Evolutionary conservation across 2,888 invertebrate genomes (phyloP).

Genomic region (Eristalis tenax): DNA sequence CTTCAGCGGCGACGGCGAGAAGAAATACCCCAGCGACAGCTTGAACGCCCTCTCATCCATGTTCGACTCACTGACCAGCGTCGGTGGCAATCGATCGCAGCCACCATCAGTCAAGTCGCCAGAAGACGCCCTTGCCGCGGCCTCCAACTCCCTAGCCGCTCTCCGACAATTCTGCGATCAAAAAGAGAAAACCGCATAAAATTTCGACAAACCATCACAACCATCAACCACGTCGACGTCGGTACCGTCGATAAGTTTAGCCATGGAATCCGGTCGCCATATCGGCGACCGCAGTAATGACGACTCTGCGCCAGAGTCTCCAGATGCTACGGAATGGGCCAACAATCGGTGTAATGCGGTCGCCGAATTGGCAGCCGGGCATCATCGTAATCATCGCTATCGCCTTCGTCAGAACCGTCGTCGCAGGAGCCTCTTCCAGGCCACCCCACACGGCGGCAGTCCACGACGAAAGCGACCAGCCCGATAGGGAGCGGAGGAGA

Average conservation of each 20-base stretch:
- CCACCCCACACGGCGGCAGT: conserved; percentile 25
- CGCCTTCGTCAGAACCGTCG: conserved; percentile 66
- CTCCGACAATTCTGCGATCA: conserved; percentile 98
- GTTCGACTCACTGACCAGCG: conserved; percentile 89
- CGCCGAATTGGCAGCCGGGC: conserved; percentile 72
- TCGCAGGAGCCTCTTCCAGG: conserved; percentile 42
- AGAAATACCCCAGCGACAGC: conserved; percentile 84
- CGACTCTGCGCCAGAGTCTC: conserved; percentile 59
- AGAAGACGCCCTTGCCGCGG: conserved; percentile 61
- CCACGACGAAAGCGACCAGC: conserved; percentile 63
- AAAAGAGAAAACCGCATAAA: conserved; percentile 86
- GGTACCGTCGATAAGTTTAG: conserved; percentile 68
- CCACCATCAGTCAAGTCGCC: conserved; percentile 78
- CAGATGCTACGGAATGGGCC: conserved; percentile 68
- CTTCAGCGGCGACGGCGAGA: conserved; percentile 81
- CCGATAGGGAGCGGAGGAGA: conserved; percentile 58
- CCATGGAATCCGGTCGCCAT: conserved; percentile 71
- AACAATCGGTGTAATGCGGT: conserved; percentile 68
- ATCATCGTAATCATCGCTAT: conserved; percentile 66
- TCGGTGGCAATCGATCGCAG: conserved; percentile 78
- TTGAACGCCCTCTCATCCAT: conserved; percentile 93
- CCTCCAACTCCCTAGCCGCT: conserved; percentile 95
- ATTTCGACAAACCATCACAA: conserved; percentile 71
- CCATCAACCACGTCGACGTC: conserved; percentile 66
- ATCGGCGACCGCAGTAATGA: conserved; percentile 69